phyloP scores from a whole-genome alignment of 2,888 invertebrate genomes.

The Macrophya alboannulata region DNA sequence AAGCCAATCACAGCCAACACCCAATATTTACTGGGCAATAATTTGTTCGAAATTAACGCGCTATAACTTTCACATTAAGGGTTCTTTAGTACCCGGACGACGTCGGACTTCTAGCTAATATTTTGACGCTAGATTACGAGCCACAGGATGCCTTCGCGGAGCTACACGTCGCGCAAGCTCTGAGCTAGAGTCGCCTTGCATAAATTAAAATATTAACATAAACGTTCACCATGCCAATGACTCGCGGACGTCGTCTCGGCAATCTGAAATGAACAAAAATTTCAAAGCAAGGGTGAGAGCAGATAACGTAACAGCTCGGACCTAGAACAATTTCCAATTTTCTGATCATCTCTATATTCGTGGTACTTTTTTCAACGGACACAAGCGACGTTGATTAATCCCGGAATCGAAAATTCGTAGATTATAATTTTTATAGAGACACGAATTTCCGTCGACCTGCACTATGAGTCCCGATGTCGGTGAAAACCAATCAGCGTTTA shows the following conservation, averaged over 20 bases:
- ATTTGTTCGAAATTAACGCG: slow-evolving; percentile 57
- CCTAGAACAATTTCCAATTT: background rate
- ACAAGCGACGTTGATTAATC: background rate
- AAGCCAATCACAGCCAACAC: slow-evolving; percentile 44
- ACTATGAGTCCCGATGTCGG: slow-evolving; percentile 4
- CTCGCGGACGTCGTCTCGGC: background rate
- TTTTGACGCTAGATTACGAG: slow-evolving; percentile 52
- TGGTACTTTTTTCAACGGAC: no score
- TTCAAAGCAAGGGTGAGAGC: background rate
- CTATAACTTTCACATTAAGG: slow-evolving; percentile 57
- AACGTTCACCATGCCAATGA: slow-evolving; percentile 43
- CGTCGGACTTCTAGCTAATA: slow-evolving; percentile 48
- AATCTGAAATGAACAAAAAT: background rate
- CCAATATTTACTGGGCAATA: slow-evolving; percentile 55
- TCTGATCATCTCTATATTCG: background rate
- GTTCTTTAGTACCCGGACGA: slow-evolving; percentile 53
- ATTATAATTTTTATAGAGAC: background rate
- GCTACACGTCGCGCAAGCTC: slow-evolving; percentile 31
- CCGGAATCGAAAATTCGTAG: background rate
- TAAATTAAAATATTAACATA: slow-evolving; percentile 50
- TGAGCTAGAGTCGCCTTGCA: slow-evolving; percentile 26
- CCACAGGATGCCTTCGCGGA: slow-evolving; percentile 17
- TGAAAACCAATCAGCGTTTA: slow-evolving; percentile 20
- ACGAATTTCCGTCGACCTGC: background rate
- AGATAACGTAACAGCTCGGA: background rate